Conservation (phyloP, 2,113 vertebrate genomes). For the Oxyura jamaicensis region DNA sequence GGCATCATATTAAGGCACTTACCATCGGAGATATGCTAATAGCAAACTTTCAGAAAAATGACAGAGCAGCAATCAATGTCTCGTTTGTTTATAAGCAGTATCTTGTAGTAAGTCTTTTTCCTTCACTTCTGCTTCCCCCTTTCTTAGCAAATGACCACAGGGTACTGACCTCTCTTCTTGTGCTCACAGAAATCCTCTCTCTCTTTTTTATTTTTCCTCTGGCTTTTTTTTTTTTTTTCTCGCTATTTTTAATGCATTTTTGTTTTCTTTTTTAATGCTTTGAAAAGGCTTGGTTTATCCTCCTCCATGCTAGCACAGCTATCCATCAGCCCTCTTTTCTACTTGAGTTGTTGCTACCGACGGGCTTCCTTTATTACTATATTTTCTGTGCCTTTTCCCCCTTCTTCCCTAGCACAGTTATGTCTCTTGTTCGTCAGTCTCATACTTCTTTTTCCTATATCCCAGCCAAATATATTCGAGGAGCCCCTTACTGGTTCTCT, state of each 20-base stretch:
- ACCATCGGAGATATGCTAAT: slow-evolving; percentile 6
- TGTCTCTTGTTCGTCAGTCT: background rate
- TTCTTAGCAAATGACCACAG: background rate
- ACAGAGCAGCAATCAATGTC: background rate
- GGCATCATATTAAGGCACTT: background rate
- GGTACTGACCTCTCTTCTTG: slow-evolving; percentile 6
- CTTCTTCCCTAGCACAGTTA: background rate
- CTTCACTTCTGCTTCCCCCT: background rate
- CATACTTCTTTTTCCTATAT: background rate
- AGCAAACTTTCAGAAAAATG: background rate
- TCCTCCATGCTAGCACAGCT: background rate
- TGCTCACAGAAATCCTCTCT: background rate
- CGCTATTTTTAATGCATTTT: background rate
- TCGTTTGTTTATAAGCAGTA: background rate
- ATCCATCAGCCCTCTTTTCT: background rate
- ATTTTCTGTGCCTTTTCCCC: background rate
- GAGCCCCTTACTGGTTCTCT: background rate
- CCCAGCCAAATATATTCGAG: background rate
- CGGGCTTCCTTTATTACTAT: background rate
- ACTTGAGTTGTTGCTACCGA: background rate
- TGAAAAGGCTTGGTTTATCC: background rate
- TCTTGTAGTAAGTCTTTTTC: background rate
- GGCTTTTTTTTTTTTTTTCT: background rate
- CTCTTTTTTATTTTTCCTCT: background rate
- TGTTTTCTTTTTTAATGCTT: background rate